Evolutionary conservation across 1,140 invertebrate species (phyloP).

Genomic region (Drosophila ironensis): DNA sequence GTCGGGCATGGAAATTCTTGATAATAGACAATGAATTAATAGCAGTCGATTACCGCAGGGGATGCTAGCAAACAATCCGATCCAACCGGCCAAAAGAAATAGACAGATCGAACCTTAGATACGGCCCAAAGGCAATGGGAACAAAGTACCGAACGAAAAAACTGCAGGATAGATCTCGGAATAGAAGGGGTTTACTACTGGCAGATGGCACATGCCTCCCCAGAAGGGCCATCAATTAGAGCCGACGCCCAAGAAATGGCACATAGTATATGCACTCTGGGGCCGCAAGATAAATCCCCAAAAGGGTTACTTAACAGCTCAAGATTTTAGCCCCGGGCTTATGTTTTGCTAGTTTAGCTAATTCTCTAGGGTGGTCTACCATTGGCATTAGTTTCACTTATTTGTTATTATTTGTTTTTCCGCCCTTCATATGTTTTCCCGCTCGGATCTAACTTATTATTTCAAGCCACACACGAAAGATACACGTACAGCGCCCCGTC

Average conservation of each 20-base stretch:
- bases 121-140: constrained; percentile 25
- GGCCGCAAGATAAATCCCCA: constrained; percentile 7
- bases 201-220: constrained; percentile 62
- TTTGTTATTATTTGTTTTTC: constrained; percentile 75
- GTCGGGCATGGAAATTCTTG: constrained; percentile 66
- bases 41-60: constrained; percentile 63
- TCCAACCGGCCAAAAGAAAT: constrained; percentile 35
- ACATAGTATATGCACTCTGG: constrained; percentile 31
- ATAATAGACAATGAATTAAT: constrained; percentile 81
- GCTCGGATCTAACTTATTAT: constrained; percentile 7
- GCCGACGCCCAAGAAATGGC: constrained; percentile 50
- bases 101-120: constrained; percentile 54
- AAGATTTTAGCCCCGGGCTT: constrained; percentile 52
- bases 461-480: constrained; percentile 53
- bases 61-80: constrained; percentile 23
- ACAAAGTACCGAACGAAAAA: constrained; percentile 21
- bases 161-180: constrained; percentile 3
- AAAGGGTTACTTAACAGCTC: constrained; percentile 72
- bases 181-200: constrained; percentile 18
- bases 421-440: constrained; percentile 56
- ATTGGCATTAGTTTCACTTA: constrained; percentile 64
- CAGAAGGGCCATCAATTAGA: constrained; percentile 69
- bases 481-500: constrained; percentile 35
- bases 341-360: constrained; percentile 34
- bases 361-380: constrained; percentile 56